Conservation (phyloP, 2,797 vertebrate species). For the Pempheris klunzingeri region DNA sequence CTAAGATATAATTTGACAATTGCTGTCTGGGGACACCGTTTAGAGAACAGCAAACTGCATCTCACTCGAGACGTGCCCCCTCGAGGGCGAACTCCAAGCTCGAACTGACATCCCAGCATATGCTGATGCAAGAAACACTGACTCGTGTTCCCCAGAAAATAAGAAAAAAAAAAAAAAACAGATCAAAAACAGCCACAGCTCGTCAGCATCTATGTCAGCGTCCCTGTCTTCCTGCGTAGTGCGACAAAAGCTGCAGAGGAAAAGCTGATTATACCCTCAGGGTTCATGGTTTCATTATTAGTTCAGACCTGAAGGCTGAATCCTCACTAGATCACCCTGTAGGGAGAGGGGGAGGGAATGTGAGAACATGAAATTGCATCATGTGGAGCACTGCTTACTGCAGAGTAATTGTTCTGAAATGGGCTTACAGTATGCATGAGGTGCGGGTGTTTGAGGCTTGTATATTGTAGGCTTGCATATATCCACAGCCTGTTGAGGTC, state of each 20-base stretch:
- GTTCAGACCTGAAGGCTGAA: conserved; percentile 14
- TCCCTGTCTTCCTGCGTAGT: neutral
- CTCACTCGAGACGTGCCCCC: neutral
- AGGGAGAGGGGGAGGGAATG: neutral
- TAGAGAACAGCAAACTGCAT: neutral
- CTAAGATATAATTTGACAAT: neutral
- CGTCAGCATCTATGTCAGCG: neutral
- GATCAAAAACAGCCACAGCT: conserved; percentile 1
- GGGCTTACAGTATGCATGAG: neutral
- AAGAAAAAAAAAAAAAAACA: neutral
- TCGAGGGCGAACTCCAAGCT: neutral
- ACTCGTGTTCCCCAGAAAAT: neutral
- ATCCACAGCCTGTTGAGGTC: neutral
- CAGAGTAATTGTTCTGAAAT: neutral
- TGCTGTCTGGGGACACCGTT: neutral
- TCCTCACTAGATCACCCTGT: neutral
- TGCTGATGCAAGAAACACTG: neutral
- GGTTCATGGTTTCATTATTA: conserved; percentile 10
- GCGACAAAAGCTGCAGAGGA: neutral
- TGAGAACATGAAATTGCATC: neutral
- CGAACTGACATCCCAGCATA: neutral
- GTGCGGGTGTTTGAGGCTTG: neutral
- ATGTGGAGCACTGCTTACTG: neutral
- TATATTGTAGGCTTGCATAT: too few species aligned
- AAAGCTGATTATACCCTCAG: conserved; percentile 9